Conservation (phyloP, 2,113 vertebrate species). For the Andinoacara biseriatus region DNA sequence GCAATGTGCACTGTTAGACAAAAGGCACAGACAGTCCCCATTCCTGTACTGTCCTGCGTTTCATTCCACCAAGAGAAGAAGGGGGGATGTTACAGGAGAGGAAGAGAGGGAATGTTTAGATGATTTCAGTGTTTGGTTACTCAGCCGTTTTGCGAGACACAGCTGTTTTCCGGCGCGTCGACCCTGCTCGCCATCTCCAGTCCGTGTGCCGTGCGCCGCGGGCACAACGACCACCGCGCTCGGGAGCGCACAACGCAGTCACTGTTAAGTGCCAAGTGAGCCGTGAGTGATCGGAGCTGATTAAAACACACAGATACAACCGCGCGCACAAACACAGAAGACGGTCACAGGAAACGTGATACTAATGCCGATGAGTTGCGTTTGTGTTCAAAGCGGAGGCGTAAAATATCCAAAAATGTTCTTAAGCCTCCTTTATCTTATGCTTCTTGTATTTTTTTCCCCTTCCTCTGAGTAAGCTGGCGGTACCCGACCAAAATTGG, state of each 20-base stretch:
- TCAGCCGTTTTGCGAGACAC: slow-evolving; percentile 50
- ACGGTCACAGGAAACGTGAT: slow-evolving; percentile 34
- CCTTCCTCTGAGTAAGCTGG: not conserved
- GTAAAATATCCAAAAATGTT: slow-evolving; percentile 32
- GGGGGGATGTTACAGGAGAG: not conserved
- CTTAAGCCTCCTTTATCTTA: slow-evolving; percentile 1
- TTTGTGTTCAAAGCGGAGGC: slow-evolving; percentile 39
- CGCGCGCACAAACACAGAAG: slow-evolving; percentile 5
- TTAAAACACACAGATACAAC: slow-evolving; percentile 41
- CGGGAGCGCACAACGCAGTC: slow-evolving; percentile 50
- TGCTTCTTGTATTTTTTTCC: not conserved
- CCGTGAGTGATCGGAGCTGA: slow-evolving; percentile 54
- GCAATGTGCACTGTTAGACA: slow-evolving; percentile 19
- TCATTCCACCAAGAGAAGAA: not conserved
- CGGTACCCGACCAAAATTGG: slow-evolving; percentile 35
- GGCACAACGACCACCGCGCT: slow-evolving; percentile 24
- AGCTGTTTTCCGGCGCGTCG: slow-evolving; percentile 59
- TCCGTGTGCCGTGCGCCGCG: slow-evolving; percentile 19
- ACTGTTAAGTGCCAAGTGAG: slow-evolving; percentile 51
- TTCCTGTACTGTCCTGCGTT: not conserved
- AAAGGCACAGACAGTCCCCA: slow-evolving; percentile 8
- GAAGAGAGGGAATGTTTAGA: slow-evolving; percentile 4
- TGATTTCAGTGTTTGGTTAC: slow-evolving; percentile 42
- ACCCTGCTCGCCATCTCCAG: slow-evolving; percentile 25
- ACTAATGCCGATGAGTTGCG: slow-evolving; percentile 41